Conservation (phyloP, 2,888 invertebrate genomes). For the Chrysodeixis includens region DNA sequence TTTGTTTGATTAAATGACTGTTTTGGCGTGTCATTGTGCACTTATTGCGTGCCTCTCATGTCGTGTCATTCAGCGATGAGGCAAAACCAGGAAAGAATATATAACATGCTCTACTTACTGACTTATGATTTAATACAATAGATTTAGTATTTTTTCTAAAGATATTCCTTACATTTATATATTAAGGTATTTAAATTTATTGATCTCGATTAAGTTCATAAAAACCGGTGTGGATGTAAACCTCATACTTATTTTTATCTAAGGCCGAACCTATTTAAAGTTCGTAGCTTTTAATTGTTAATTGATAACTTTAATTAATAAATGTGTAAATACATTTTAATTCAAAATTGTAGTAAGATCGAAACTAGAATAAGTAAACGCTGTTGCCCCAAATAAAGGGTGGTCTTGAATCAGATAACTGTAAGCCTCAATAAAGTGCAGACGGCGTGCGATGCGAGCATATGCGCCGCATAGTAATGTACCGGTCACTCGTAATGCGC, state of each 20-base stretch:
- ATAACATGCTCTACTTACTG: neutral
- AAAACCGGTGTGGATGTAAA: too few species aligned
- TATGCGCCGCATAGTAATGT: constrained; percentile 37
- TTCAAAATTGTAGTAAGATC: neutral
- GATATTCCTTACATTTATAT: too few species aligned
- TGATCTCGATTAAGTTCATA: too few species aligned
- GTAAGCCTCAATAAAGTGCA: constrained; percentile 17
- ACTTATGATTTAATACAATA: too few species aligned
- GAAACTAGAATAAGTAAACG: neutral
- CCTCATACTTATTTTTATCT: too few species aligned
- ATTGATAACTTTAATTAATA: too few species aligned
- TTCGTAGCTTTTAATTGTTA: too few species aligned
- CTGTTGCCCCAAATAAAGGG: neutral
- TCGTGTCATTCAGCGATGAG: neutral
- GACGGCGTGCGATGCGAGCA: constrained; percentile 26
- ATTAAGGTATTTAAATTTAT: too few species aligned
- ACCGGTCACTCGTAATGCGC: constrained; percentile 19
- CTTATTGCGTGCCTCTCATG: neutral
- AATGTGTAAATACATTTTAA: too few species aligned
- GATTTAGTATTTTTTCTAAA: neutral
- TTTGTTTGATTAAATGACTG: neutral
- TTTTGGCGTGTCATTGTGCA: constrained; percentile 18
- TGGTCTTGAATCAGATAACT: constrained; percentile 16
- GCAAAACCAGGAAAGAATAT: neutral
- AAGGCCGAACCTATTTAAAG: too few species aligned